Percentiles rank a stretch among this genome's conserved stretches.
These are phyloP conservation scores for Lagodon rhomboides DNA, from an alignment of 2,797 vertebrate species.

Conservation along the genomic window DNA sequence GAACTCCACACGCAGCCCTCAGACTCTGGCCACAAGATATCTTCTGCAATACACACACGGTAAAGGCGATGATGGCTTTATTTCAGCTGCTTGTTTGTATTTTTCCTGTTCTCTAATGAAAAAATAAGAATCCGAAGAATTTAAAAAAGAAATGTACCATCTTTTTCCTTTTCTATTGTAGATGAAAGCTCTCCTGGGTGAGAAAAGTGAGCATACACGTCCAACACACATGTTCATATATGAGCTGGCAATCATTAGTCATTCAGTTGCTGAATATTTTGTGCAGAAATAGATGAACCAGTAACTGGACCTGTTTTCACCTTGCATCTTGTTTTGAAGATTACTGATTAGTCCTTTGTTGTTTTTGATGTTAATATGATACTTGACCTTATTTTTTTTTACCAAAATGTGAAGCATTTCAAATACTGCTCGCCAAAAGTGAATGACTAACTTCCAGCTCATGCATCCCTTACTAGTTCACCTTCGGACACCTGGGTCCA, in stretches of 20 bases:
- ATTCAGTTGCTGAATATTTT: conserved; percentile 41
- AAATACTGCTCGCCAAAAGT: conserved; percentile 58
- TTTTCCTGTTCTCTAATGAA: too few relatives aligned
- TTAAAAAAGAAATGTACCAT: neutral
- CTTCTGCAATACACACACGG: neutral
- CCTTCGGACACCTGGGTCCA: conserved; percentile 43
- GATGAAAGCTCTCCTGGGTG: neutral
- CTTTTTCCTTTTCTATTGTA: conserved; percentile 1
- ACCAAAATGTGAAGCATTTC: conserved; percentile 49
- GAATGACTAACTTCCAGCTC: conserved; percentile 74
- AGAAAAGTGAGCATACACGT: conserved; percentile 13
- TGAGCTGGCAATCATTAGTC: conserved; percentile 56
- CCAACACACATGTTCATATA: conserved; percentile 34
- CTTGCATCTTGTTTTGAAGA: conserved; percentile 69
- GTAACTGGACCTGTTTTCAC: conserved; percentile 87
- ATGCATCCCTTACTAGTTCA: conserved; percentile 56
- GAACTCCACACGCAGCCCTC: neutral
- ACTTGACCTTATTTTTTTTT: conserved; percentile 60
- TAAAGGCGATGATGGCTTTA: too few relatives aligned
- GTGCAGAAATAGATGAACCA: conserved; percentile 63
- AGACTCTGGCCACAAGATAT: neutral
- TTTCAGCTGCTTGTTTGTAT: too few relatives aligned
- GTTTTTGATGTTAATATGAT: conserved; percentile 87
- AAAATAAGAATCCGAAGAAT: too few relatives aligned
- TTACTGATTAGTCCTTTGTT: conserved; percentile 84